Conservation (phyloP, 1,140 invertebrate species). For the Drosophila santomea region DNA sequence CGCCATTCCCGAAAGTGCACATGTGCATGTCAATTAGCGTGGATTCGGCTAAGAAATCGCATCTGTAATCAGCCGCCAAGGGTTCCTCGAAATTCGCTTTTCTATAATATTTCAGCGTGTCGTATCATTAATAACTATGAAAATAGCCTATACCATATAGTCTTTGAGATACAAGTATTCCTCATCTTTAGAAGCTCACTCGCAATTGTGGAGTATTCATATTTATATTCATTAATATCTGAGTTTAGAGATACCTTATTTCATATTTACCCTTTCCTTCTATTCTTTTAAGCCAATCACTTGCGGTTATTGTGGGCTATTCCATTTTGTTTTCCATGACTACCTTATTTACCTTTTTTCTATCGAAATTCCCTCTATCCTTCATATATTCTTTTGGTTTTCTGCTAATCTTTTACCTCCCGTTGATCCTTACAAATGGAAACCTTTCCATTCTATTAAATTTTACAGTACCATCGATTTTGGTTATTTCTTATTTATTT, state of each 20-base stretch:
- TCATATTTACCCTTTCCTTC: too few relatives aligned
- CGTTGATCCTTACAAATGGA: not conserved
- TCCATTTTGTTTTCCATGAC: too few relatives aligned
- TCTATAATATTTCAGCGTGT: not conserved
- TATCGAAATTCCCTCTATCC: too few relatives aligned
- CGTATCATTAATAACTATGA: constrained; percentile 1
- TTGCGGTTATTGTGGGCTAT: too few relatives aligned
- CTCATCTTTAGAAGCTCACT: not conserved
- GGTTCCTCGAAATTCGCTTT: not conserved
- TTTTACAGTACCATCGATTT: not conserved
- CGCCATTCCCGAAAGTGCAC: constrained; percentile 44
- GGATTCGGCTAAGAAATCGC: constrained; percentile 36
- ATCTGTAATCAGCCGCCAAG: constrained; percentile 14
- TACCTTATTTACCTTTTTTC: too few relatives aligned
- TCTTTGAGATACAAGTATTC: not conserved
- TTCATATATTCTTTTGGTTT: too few relatives aligned
- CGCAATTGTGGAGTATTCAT: too few relatives aligned
- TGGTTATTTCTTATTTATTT: not conserved
- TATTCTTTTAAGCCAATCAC: too few relatives aligned
- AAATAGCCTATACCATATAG: not conserved
- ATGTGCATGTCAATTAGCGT: constrained; percentile 78
- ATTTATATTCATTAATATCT: too few relatives aligned
- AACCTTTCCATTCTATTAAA: not conserved
- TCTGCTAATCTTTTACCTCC: not conserved
- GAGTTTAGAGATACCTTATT: too few relatives aligned